Percentiles rank a stretch among this genome's conserved stretches.
These are phyloP conservation scores for Conistra vaccinii DNA, from an alignment of 2,888 invertebrate genomes.

Conservation along the genomic window DNA sequence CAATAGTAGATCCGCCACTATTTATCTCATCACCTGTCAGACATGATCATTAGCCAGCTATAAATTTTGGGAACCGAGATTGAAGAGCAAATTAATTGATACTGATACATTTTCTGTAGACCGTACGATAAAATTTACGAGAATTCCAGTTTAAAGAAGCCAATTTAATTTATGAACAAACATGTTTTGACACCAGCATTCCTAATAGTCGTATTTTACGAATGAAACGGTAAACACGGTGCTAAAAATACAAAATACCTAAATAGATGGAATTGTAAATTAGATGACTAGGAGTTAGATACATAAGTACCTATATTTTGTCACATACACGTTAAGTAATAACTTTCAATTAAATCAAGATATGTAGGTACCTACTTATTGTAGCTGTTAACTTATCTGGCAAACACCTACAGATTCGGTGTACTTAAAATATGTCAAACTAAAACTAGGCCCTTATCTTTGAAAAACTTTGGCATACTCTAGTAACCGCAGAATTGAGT, in stretches of 20 bases:
- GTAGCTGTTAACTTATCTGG: too few relatives aligned
- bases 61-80: background rate
- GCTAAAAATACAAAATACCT: background rate
- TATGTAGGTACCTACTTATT: too few relatives aligned
- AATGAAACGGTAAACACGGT: constrained; percentile 13
- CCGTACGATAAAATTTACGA: constrained; percentile 21
- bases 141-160: constrained; percentile 22
- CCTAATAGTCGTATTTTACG: constrained; percentile 4
- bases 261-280: background rate
- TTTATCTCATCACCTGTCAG: background rate
- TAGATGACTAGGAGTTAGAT: background rate
- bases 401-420: too few relatives aligned
- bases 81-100: background rate
- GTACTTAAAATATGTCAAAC: too few relatives aligned
- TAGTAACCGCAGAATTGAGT: too few relatives aligned
- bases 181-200: constrained; percentile 41
- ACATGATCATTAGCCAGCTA: background rate
- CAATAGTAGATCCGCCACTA: too few relatives aligned
- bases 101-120: background rate
- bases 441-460: too few relatives aligned
- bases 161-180: constrained; percentile 31
- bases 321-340: background rate
- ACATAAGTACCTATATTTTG: background rate
- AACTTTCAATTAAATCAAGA: background rate
- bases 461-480: too few relatives aligned